phyloP scores from a whole-genome alignment of 1,140 invertebrate species.

The Anastrepha ludens region DNA sequence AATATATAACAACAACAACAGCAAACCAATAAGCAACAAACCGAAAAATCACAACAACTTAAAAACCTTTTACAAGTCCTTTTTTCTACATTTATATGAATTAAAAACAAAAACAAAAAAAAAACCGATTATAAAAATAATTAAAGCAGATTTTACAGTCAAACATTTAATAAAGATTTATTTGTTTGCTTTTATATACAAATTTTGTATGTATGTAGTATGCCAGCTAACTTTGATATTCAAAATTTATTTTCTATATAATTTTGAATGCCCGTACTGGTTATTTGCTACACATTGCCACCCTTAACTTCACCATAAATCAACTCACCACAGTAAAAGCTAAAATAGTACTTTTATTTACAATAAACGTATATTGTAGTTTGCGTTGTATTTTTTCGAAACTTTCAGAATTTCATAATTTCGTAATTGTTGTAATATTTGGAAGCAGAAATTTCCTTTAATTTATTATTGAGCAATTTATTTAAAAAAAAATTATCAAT shows the following conservation, averaged over 20 bases:
- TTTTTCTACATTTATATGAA: not conserved
- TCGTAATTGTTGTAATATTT: slow-evolving; percentile 27
- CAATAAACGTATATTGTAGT: slow-evolving; percentile 12
- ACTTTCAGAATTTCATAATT: not conserved
- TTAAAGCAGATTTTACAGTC: not conserved
- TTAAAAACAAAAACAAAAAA: not conserved
- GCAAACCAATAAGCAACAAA: slow-evolving; percentile 54
- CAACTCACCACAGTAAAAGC: slow-evolving; percentile 7
- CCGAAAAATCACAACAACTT: slow-evolving; percentile 47
- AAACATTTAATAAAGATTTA: not conserved
- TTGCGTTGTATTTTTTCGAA: slow-evolving; percentile 16
- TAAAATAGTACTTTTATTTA: not conserved
- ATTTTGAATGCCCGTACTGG: slow-evolving; percentile 21
- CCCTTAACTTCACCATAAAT: not conserved
- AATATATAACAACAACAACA: slow-evolving; percentile 53
- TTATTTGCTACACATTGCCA: slow-evolving; percentile 11
- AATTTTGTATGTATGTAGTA: slow-evolving; percentile 30
- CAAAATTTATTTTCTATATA: slow-evolving; percentile 28
- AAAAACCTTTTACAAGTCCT: not conserved
- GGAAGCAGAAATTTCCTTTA: not conserved
- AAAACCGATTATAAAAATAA: not conserved
- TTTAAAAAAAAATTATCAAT: not conserved
- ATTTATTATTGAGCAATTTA: slow-evolving; percentile 11
- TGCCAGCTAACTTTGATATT: slow-evolving; percentile 33
- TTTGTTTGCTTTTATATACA: slow-evolving; percentile 16